Base-by-base conservation (phyloP, 1,140 invertebrate genomes). In the Plectus sambesii region DNA sequence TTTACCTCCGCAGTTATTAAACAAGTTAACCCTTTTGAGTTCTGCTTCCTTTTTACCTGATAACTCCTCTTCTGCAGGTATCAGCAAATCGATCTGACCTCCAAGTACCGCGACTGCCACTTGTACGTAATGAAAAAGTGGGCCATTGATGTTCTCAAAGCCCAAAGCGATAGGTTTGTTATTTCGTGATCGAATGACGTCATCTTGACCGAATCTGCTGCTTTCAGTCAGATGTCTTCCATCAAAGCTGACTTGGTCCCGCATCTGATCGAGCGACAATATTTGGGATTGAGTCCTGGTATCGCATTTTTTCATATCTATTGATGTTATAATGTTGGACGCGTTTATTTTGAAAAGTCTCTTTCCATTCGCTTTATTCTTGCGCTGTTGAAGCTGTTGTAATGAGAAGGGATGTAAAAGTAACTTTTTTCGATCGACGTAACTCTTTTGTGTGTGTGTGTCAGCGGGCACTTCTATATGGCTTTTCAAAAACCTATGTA, bases 191-290 rank as follows among this genome's bases (percentile, higher is more conserved):
- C n/a, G n/a, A n/a, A n/a, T n/a, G n/a, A 22, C 5, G 8, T 2
- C 44, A 5, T 22, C 19, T 1, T 12, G 25, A 6, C 0, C 19
- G 26, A 19, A 9, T 1, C 2, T 30, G 0, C 29, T 0, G 23
- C 22, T 48, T 42, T 4, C 19, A 50, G 48, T 8, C 24, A 50
- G 15, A 19, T 44, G 17, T 22, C 40, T 3, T 50, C 48, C 4
- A 23, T 50, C 5, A 50, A 50, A 44, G 48, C 48, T 1, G 48
- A 50, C 23, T 40, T 50, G 12, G 19, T 50, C 4, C 48, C 48
- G 17, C n/a, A 27, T n/a, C n/a, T 50, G 19, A 30, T 50, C 19
- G 48, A 50, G 5, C 25, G 46, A 44, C 48, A 50, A 22, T 6
- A 19, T 23, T 26, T 30, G 17, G 5, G 41, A 27, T 27, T 9